Evolutionary conservation across 1,140 invertebrate genomes (phyloP).

Genomic region (Hormaphis cornu): DNA sequence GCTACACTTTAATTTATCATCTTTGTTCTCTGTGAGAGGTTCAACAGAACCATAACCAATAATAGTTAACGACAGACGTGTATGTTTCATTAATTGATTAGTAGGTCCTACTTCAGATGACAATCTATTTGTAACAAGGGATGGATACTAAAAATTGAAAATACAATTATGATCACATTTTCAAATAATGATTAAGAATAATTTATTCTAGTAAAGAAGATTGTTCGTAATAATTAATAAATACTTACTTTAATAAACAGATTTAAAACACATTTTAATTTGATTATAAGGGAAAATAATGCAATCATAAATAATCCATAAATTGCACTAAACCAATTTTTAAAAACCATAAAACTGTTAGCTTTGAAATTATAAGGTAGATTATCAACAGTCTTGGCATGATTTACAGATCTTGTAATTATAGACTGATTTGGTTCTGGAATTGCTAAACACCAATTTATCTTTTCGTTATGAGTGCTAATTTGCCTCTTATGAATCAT

Average conservation of each 20-base stretch:
- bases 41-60: background rate
- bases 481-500: background rate
- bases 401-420: constrained; percentile 62
- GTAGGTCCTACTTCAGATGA: background rate
- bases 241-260: background rate
- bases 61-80: background rate
- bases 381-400: constrained; percentile 57
- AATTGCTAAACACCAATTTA: constrained; percentile 66
- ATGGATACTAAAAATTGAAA: constrained; percentile 8
- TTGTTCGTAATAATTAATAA: background rate
- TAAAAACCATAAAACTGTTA: constrained; percentile 52
- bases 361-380: constrained; percentile 58
- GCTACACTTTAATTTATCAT: background rate
- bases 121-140: background rate
- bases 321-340: constrained; percentile 47
- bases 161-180: too few relatives aligned
- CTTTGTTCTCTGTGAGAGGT: background rate
- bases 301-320: constrained; percentile 47
- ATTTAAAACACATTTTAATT: constrained; percentile 43
- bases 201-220: constrained; percentile 68
- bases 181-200: too few relatives aligned
- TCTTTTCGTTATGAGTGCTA: background rate
- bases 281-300: constrained; percentile 56
- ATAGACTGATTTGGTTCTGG: constrained; percentile 70
- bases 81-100: background rate